Evolutionary conservation across 2,113 vertebrate species (phyloP).

Genomic region (Petaurus breviceps): DNA sequence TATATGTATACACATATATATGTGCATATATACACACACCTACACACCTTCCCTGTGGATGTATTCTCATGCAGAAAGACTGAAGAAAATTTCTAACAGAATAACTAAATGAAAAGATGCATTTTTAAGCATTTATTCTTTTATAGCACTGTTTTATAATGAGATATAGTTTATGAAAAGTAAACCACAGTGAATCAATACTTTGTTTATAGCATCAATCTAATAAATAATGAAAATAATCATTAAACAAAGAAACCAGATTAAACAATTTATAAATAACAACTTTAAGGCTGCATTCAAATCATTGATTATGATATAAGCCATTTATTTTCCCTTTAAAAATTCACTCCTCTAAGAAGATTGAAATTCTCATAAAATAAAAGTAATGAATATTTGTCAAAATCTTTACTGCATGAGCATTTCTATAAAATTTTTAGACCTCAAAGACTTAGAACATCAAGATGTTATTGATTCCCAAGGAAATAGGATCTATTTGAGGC

Average conservation of each 20-base stretch:
- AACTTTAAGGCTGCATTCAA: slow-evolving; percentile 56
- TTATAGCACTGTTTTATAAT: slow-evolving; percentile 44
- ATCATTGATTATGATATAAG: slow-evolving; percentile 63
- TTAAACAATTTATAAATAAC: slow-evolving; percentile 65
- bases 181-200: slow-evolving; percentile 60
- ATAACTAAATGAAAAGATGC: neutral
- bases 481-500: neutral
- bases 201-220: slow-evolving; percentile 61
- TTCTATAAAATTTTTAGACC: slow-evolving; percentile 38
- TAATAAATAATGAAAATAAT: slow-evolving; percentile 76
- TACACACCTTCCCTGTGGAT: neutral
- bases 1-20: no score
- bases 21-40: no score
- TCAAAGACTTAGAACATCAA: slow-evolving; percentile 8
- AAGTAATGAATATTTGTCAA: slow-evolving; percentile 52
- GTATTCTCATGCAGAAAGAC: slow-evolving; percentile 6
- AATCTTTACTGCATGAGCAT: slow-evolving; percentile 53
- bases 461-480: slow-evolving; percentile 10
- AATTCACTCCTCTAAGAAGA: slow-evolving; percentile 37
- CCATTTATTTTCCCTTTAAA: slow-evolving; percentile 50
- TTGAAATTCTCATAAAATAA: slow-evolving; percentile 42
- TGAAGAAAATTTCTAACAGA: slow-evolving; percentile 9
- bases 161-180: slow-evolving; percentile 61
- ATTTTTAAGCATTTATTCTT: slow-evolving; percentile 46
- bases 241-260: slow-evolving; percentile 65